Evolutionary conservation across 2,797 vertebrate genomes (phyloP), one percentile per base, ranked within the genome.

Genomic region (Eupleurogrammus muticus): DNA sequence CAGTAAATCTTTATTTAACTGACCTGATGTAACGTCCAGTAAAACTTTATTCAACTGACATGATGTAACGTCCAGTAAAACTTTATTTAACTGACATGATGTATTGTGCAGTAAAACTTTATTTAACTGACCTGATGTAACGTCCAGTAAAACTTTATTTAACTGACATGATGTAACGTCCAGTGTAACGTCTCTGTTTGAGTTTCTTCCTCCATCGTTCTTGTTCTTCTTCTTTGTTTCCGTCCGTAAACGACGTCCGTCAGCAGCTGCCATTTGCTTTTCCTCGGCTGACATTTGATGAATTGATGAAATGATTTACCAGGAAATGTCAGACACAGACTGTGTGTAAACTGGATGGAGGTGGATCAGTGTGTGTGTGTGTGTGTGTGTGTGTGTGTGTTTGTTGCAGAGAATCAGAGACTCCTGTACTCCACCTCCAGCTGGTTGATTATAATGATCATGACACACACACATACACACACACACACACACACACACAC

Each of bases 261-360:
- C 76, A 83, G 73, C 68, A 65, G 57, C 82, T 90, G 82, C 65
- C 80, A 82, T 89, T 85, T 86, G 58, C 78, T 66, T 81, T 84
- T 47, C 9, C 70, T 81, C 20, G 76, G 66, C 83, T 90, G 87
- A 87, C 78, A 90, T 89, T 90, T 85, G 79, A 87, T 74, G 83
- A 90, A 86, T 84, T 86, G 85, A 81, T 79, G 55, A 75, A 86
- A 69, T 81, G 68, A 84, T 87, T 87, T 70, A 23, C 60, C 55
- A 77, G 89, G 66, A 94, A 95, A 92, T 90, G 85, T 72, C 89
- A 81, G 62, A 81, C 68, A 81, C 62, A n/a, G 28, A 68, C 40
- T 2, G 28, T n/a, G 11, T 14, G 44, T 40, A 53, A 79, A 74
- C 19, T 1, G 24, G 70, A 51, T 60, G 50, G 16, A 40, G 38